Evolutionary conservation across 1,140 invertebrate species (phyloP).

Genomic region (Neodiprion virginianus): DNA sequence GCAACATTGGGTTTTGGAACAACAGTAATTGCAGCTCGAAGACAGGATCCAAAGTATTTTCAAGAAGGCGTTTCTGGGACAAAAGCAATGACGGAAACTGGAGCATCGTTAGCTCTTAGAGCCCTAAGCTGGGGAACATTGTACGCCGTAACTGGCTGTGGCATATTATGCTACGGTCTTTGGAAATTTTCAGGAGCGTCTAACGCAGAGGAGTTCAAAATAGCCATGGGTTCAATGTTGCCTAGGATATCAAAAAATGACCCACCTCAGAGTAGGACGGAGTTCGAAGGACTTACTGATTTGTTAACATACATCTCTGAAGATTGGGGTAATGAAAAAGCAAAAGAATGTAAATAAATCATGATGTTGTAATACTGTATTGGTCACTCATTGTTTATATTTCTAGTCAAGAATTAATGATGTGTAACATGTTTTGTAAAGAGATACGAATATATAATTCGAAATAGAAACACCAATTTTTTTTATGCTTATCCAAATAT

Average conservation of each 20-base stretch:
- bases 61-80: slow-evolving; percentile 74
- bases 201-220: slow-evolving; percentile 77
- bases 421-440: too few species aligned
- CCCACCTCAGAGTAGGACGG: slow-evolving; percentile 81
- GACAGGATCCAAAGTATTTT: slow-evolving; percentile 81
- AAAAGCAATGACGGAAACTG: slow-evolving; percentile 75
- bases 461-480: too few species aligned
- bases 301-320: slow-evolving; percentile 77
- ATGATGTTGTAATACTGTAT: too few species aligned
- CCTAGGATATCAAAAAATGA: slow-evolving; percentile 82
- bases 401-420: too few species aligned
- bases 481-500: too few species aligned
- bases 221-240: slow-evolving; percentile 72
- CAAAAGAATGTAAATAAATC: background rate
- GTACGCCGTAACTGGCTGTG: slow-evolving; percentile 83
- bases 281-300: slow-evolving; percentile 85
- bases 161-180: slow-evolving; percentile 80
- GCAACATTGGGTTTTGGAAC: slow-evolving; percentile 82
- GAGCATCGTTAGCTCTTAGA: slow-evolving; percentile 77
- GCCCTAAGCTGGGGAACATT: slow-evolving; percentile 88
- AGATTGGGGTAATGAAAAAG: slow-evolving; percentile 58
- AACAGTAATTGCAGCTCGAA: slow-evolving; percentile 78
- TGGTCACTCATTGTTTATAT: too few species aligned
- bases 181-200: slow-evolving; percentile 90
- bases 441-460: too few species aligned